Conservation (phyloP, 2,113 vertebrate species). For the Fukomys damarensis region DNA sequence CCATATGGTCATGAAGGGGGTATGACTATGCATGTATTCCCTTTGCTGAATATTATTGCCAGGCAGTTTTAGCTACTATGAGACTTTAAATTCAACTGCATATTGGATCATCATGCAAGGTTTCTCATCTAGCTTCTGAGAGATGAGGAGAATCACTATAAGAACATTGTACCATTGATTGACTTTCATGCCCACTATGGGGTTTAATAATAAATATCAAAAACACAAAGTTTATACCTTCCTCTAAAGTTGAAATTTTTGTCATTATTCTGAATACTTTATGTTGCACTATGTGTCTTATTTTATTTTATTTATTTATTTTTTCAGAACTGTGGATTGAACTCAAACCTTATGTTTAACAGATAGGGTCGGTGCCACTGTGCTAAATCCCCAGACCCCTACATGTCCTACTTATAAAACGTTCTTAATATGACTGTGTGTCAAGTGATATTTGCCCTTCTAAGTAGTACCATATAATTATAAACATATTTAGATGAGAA, state of each 20-base stretch:
- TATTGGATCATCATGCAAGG: not conserved
- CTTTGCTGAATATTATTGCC: not conserved
- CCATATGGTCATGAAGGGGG: not conserved
- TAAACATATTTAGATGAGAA: not conserved
- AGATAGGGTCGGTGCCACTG: no score
- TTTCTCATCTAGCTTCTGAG: not conserved
- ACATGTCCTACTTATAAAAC: not conserved
- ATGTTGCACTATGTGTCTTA: not conserved
- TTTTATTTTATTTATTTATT: no score
- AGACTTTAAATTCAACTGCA: not conserved
- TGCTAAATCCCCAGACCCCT: no score
- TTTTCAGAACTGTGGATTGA: no score
- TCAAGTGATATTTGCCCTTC: constrained; percentile 21
- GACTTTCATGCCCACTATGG: not conserved
- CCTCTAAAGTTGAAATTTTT: not conserved
- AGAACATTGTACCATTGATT: not conserved
- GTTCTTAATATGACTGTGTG: not conserved
- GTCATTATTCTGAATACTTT: not conserved
- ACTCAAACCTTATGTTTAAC: no score
- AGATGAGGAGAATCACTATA: not conserved
- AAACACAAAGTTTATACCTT: not conserved
- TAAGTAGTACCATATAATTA: not conserved
- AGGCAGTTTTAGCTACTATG: not conserved
- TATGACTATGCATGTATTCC: not conserved
- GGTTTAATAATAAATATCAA: constrained; percentile 18